A percentile compares a stretch with the other conserved stretches of the same genome.
Conservation (phyloP, 2,113 vertebrate genomes). For the Ammodytes marinus region DNA sequence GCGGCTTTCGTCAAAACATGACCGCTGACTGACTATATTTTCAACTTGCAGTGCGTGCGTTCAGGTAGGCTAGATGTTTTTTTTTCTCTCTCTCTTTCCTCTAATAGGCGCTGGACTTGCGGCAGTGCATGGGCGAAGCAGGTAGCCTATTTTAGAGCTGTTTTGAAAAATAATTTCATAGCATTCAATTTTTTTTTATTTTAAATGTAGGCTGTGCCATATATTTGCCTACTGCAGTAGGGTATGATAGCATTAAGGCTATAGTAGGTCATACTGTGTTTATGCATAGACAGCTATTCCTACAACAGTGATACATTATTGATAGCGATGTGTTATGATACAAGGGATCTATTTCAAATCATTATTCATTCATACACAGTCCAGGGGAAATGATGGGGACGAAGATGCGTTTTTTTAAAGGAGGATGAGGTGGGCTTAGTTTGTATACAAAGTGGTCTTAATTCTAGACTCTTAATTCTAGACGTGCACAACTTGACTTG, state of each 20-base stretch:
- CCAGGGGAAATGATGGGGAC: not conserved
- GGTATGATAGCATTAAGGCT: constrained; percentile 56
- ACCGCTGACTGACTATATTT: constrained; percentile 61
- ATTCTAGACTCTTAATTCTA: constrained; percentile 35
- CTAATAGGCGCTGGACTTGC: constrained; percentile 68
- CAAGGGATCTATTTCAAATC: constrained; percentile 67
- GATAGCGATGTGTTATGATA: constrained; percentile 71
- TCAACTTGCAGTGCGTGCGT: constrained; percentile 66
- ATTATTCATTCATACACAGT: constrained; percentile 71
- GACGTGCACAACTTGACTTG: constrained; percentile 44
- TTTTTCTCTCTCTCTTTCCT: constrained; percentile 1
- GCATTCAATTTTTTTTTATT: constrained; percentile 66
- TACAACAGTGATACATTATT: constrained; percentile 71
- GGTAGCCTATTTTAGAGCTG: constrained; percentile 44
- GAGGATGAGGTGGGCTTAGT: constrained; percentile 24
- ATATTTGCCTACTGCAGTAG: constrained; percentile 68
- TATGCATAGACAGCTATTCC: constrained; percentile 52
- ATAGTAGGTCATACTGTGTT: constrained; percentile 77
- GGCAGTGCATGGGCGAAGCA: constrained; percentile 67
- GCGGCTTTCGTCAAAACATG: constrained; percentile 64
- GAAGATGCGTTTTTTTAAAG: constrained; percentile 14
- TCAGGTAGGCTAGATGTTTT: constrained; percentile 54
- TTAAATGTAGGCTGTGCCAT: constrained; percentile 68
- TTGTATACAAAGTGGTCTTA: constrained; percentile 12
- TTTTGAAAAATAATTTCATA: constrained; percentile 60